Evolutionary conservation across 2,888 invertebrate species (phyloP).

Genomic region (Bedellia somnulentella): DNA sequence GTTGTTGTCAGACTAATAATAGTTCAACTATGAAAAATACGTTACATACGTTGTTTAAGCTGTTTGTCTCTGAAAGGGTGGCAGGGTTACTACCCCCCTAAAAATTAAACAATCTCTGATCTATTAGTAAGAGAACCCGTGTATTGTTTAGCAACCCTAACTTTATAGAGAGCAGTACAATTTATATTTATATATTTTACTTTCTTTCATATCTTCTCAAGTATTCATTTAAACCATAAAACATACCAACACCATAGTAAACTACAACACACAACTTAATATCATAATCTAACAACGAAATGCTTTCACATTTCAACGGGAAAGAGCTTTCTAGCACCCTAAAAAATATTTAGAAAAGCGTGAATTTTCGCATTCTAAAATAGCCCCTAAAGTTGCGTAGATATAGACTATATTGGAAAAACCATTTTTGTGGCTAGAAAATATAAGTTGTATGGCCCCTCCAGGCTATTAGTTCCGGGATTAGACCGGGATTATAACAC

Average conservation of each 20-base stretch:
- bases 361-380: not conserved
- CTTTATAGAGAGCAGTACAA: too few relatives aligned
- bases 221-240: conserved; percentile 24
- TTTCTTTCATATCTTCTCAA: too few relatives aligned
- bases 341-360: conserved; percentile 27
- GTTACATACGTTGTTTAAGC: too few relatives aligned
- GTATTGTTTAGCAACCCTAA: too few relatives aligned
- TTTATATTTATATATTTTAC: too few relatives aligned
- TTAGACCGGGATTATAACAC: too few relatives aligned
- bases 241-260: conserved; percentile 11
- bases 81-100: too few relatives aligned
- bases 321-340: conserved; percentile 26
- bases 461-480: conserved; percentile 49
- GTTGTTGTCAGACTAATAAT: too few relatives aligned
- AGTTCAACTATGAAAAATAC: too few relatives aligned
- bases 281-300: conserved; percentile 58
- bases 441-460: conserved; percentile 9
- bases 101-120: too few relatives aligned
- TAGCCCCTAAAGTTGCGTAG: not conserved
- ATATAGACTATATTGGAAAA: not conserved
- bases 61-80: too few relatives aligned
- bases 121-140: too few relatives aligned
- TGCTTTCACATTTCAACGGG: conserved; percentile 47
- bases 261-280: conserved; percentile 39
- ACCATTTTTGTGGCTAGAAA: not conserved